Evolutionary conservation across 2,113 vertebrate species (phyloP).

Genomic region (Ovibos moschatus): DNA sequence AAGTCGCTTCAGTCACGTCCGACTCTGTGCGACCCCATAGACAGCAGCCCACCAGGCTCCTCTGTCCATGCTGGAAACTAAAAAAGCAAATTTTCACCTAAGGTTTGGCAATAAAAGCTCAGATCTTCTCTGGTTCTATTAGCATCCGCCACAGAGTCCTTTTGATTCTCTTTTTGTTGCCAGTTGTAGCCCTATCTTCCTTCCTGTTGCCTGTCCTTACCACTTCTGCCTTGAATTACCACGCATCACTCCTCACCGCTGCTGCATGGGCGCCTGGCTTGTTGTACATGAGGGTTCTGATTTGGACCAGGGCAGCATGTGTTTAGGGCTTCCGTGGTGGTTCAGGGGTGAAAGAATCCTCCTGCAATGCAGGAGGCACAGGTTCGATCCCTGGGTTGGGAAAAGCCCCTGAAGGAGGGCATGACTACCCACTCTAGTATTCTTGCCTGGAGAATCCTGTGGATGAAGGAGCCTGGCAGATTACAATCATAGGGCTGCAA

Average conservation of each 20-base stretch:
- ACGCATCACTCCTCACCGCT: neutral
- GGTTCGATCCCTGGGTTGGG: neutral
- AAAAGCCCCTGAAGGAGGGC: neutral
- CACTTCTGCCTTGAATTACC: neutral
- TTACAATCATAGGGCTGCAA: neutral
- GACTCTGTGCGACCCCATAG: too few species aligned
- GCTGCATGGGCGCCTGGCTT: neutral
- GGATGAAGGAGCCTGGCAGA: neutral
- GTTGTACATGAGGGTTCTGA: neutral
- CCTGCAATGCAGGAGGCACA: neutral
- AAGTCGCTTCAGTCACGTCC: too few species aligned
- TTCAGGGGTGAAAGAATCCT: neutral
- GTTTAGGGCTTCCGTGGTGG: neutral
- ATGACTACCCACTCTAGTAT: neutral
- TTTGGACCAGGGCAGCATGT: neutral
- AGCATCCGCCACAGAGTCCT: neutral
- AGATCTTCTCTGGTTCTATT: neutral
- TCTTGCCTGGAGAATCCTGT: neutral
- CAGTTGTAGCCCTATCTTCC: neutral
- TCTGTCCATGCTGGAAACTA: neutral
- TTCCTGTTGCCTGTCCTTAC: neutral
- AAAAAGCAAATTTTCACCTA: neutral
- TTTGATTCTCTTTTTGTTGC: neutral
- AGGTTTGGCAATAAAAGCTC: neutral
- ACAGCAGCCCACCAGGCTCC: too few species aligned